Evolutionary conservation across 2,888 invertebrate species (phyloP).

Genomic region (Amiota communis): DNA sequence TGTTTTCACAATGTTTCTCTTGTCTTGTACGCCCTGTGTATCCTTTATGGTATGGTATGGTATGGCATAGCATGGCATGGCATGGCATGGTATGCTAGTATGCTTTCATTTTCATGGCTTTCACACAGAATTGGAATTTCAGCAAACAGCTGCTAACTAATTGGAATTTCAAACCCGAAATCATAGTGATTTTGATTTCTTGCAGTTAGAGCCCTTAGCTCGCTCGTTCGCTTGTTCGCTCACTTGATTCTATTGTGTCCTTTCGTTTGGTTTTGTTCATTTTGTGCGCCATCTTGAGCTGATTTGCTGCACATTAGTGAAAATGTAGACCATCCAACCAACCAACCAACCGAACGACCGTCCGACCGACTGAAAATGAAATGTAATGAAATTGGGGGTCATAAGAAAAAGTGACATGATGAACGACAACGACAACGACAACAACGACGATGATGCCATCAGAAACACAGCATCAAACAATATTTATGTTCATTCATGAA

Average conservation of each 20-base stretch:
- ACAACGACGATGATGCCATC: too few species aligned
- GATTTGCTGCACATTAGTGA: constrained; percentile 3
- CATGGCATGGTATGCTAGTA: too few species aligned
- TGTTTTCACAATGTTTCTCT: background rate
- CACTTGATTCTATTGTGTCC: background rate
- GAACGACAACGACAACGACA: too few species aligned
- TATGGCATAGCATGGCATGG: background rate
- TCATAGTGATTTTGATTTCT: constrained; percentile 10
- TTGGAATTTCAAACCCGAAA: constrained; percentile 50
- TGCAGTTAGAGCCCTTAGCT: background rate
- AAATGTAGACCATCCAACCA: too few species aligned
- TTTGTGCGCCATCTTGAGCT: constrained; percentile 3
- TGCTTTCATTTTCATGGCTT: too few species aligned
- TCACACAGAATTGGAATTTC: background rate
- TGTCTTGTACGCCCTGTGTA: background rate
- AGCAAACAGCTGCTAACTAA: constrained; percentile 61
- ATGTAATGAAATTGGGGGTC: too few species aligned
- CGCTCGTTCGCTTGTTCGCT: background rate
- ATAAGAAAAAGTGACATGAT: too few species aligned
- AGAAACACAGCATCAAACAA: too few species aligned
- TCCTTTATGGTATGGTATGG: background rate
- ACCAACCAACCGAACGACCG: too few species aligned
- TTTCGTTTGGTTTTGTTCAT: background rate
- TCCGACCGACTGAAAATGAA: too few species aligned
- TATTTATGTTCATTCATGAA: too few species aligned